Conservation (phyloP, 64 coral and sea anemone species). For the Cladopsammia gracilis region DNA sequence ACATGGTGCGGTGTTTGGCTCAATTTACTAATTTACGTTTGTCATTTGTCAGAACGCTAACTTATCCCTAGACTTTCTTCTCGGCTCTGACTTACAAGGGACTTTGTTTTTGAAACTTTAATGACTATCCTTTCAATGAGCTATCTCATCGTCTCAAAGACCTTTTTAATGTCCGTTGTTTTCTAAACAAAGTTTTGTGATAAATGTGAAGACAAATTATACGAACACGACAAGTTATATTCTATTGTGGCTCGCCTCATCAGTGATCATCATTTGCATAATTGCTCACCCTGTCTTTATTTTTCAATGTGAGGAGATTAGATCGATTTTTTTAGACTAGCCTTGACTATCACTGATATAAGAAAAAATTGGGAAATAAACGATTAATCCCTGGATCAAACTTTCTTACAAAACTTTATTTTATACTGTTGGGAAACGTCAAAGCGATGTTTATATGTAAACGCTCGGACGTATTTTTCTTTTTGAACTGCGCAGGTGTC, state of each 20-base stretch:
- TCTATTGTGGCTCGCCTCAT: conserved; percentile 35
- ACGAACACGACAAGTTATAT: conserved; percentile 50
- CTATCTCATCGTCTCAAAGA: conserved; percentile 51
- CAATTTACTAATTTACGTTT: conserved; percentile 41
- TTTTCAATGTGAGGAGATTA: background rate
- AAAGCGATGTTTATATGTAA: background rate
- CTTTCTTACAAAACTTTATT: background rate
- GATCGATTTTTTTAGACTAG: background rate
- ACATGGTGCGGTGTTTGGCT: background rate
- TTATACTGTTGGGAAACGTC: background rate
- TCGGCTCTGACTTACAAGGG: background rate
- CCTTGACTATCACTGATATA: background rate
- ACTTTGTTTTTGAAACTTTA: conserved; percentile 46
- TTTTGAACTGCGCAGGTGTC: conserved; percentile 14
- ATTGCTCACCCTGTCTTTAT: conserved; percentile 4
- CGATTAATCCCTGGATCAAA: background rate
- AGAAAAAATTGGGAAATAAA: background rate
- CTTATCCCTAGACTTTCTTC: background rate
- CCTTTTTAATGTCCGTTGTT: conserved; percentile 35
- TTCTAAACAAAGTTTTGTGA: conserved; percentile 55
- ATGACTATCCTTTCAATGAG: conserved; percentile 40
- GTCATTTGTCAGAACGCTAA: conserved; percentile 2
- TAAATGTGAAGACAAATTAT: conserved; percentile 56
- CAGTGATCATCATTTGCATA: conserved; percentile 15
- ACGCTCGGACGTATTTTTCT: background rate